Conservation (phyloP, 2,888 invertebrate genomes). For the Agrotis puta region DNA sequence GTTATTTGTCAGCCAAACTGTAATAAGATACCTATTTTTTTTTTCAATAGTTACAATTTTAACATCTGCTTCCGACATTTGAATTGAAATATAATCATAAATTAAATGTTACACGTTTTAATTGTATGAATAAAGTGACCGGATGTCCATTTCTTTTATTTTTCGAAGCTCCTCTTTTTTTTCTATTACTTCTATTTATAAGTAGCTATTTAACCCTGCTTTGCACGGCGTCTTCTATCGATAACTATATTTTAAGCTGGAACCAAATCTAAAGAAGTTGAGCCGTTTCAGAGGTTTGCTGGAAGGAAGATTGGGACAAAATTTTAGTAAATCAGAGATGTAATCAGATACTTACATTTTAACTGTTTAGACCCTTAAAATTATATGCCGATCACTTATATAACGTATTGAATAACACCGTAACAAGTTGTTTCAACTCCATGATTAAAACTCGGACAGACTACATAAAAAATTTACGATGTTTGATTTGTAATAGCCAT, state of each 20-base stretch:
- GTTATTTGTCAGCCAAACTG: background rate
- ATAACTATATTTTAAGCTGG: no score
- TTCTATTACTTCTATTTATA: background rate
- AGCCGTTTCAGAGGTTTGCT: no score
- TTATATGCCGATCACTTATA: no score
- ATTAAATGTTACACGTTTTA: constrained; percentile 44
- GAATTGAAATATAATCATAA: constrained; percentile 42
- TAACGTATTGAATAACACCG: constrained; percentile 12
- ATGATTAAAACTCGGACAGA: constrained; percentile 24
- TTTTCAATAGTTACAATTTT: constrained; percentile 1
- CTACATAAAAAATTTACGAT: background rate
- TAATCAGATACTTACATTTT: no score
- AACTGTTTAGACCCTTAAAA: no score
- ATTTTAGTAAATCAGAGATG: no score
- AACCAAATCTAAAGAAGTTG: no score
- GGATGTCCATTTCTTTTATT: constrained; percentile 55
- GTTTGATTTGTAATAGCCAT: constrained; percentile 6
- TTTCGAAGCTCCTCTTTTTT: constrained; percentile 29
- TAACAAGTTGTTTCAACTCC: constrained; percentile 25
- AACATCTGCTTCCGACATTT: constrained; percentile 41
- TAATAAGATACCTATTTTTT: background rate
- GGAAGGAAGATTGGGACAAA: no score
- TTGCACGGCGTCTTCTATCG: no score
- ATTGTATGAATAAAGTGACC: constrained; percentile 55
- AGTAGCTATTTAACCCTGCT: no score